Evolutionary conservation across 1,140 invertebrate genomes (phyloP), one percentile per base, ranked within the genome.

Genomic region (Heliconius himera): DNA sequence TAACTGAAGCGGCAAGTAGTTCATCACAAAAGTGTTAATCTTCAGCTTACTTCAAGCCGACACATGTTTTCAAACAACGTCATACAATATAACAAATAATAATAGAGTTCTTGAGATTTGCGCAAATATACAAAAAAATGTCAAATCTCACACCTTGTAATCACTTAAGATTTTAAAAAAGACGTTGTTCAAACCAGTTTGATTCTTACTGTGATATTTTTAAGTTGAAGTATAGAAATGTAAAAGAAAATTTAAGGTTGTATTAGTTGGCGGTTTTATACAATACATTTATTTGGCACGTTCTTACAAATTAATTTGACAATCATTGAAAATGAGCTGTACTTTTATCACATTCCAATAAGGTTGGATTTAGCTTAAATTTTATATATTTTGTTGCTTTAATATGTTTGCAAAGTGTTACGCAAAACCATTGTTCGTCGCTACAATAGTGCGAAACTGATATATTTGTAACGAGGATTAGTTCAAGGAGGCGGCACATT

Each of bases 81-180:
- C 29, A 60, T 60, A 75, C 49, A 70, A 73, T 66, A 29, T 13
- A 29, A 66, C n/a, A 66, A 8, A 16, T 51, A 20, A 51, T 26
- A 66, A 66, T 66, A 66, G 26, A 66, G 22, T n/a, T 66, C 60
- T 66, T n/a, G 60, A 66, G 60, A 66, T 77, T 78, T 76, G 77
- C 73, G 77, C 66, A 76, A 81, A 78, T 51, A n/a, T 13, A 49
- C 73, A 81, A 81, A 81, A 81, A 81, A 78, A 66, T 54, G 80
- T 70, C 80, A 81, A 78, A 78, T 72, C 70, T 73, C 66, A 81
- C 80, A 81, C 80, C 77, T 77, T 33, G 33, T 75, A 73, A 66
- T 66, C 26, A 66, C 26, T 77, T 79, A 79, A 74, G 73, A 73
- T 26, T 70, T n/a, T 18, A 75, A 66, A n/a, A 60, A 60, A 66